Percentiles rank a stretch among this genome's conserved stretches.
Conservation (phyloP, 2,797 vertebrate genomes). For the Anas acuta region DNA sequence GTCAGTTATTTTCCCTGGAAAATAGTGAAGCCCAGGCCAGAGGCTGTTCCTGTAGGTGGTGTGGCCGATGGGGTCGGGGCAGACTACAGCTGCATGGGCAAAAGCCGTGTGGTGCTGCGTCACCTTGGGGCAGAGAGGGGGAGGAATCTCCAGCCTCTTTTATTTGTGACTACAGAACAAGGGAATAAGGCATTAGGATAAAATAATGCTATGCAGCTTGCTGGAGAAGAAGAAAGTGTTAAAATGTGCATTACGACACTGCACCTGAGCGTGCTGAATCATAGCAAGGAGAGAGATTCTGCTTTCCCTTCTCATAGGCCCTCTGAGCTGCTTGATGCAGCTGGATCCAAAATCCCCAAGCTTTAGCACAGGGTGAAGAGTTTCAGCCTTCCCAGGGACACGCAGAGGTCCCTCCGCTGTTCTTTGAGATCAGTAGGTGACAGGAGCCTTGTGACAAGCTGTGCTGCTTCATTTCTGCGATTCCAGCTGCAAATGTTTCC, state of each 20-base stretch:
- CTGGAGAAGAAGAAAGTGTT: background rate
- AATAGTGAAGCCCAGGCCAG: accelerated
- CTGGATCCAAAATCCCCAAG: background rate
- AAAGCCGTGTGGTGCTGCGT: accelerated
- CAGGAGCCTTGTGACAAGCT: background rate
- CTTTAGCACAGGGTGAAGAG: background rate
- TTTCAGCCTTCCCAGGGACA: background rate
- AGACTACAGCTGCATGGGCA: background rate
- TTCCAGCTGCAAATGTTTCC: background rate
- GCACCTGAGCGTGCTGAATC: background rate
- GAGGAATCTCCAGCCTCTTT: background rate
- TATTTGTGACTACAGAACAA: background rate
- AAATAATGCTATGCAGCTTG: accelerated
- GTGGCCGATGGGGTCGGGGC: accelerated
- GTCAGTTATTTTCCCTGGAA: accelerated
- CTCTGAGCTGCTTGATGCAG: background rate
- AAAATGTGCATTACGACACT: accelerated
- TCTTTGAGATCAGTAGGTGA: background rate
- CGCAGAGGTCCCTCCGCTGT: background rate
- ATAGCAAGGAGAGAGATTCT: background rate
- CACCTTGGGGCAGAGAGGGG: background rate
- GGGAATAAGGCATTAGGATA: background rate
- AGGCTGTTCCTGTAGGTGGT: background rate
- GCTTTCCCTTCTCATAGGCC: background rate
- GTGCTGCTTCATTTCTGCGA: background rate